A percentile compares a stretch with the other conserved stretches of the same genome.
Conservation (phyloP, 30 jellyfish, hydroid and myxozoan species). For the Nemopilema nomurai region DNA sequence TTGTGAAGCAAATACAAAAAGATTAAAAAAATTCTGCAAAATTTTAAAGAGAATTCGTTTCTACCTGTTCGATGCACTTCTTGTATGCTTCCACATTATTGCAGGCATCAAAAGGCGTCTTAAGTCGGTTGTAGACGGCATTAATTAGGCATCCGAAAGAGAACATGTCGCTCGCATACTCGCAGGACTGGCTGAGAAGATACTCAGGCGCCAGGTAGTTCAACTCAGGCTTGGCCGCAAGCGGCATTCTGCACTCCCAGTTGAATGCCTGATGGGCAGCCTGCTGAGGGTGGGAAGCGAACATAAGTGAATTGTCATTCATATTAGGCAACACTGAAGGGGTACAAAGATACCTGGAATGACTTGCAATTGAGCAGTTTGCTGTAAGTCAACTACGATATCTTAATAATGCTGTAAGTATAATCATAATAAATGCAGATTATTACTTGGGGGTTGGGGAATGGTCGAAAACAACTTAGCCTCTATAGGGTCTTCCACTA, state of each 20-base stretch:
- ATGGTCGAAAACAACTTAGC: too few relatives aligned
- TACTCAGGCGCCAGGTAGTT: slow-evolving; percentile 90
- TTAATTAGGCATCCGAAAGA: slow-evolving; percentile 82
- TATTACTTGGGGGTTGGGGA: too few relatives aligned
- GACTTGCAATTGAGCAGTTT: too few relatives aligned
- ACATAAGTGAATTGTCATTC: too few relatives aligned
- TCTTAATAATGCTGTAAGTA: too few relatives aligned
- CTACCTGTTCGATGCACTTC: slow-evolving; percentile 85
- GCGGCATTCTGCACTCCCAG: slow-evolving; percentile 67
- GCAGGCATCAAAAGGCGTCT: slow-evolving; percentile 91
- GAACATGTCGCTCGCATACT: slow-evolving; percentile 75
- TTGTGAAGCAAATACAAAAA: too few relatives aligned
- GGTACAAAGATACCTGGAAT: too few relatives aligned
- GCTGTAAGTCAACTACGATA: too few relatives aligned
- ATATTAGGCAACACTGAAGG: too few relatives aligned
- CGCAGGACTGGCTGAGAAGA: slow-evolving; percentile 61
- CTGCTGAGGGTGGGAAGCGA: slow-evolving; percentile 16
- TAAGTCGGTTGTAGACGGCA: slow-evolving; percentile 74
- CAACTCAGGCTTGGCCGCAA: slow-evolving; percentile 79
- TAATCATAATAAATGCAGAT: too few relatives aligned
- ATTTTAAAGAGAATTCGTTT: background rate
- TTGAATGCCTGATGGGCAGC: slow-evolving; percentile 30
- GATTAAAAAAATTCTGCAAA: too few relatives aligned
- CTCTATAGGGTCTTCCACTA: too few relatives aligned
- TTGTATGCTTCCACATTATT: slow-evolving; percentile 73